A percentile compares a stretch with the other conserved stretches of the same genome.
Conservation (phyloP, 2,113 vertebrate species). For the Poecile atricapillus region DNA sequence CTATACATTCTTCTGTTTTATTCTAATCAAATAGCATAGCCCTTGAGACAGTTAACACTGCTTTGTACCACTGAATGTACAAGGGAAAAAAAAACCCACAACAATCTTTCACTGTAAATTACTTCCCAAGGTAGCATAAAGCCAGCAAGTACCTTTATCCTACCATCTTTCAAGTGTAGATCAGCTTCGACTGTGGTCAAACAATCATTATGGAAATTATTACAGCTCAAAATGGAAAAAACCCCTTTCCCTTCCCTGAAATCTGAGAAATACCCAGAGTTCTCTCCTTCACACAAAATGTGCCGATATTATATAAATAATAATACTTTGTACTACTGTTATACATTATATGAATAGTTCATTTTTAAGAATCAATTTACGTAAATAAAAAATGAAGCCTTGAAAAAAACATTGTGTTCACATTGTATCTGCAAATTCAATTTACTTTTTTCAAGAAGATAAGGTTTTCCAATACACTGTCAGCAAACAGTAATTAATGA, state of each 20-base stretch:
- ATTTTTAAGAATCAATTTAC: background rate
- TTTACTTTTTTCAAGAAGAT: slow-evolving; percentile 11
- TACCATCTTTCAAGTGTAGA: background rate
- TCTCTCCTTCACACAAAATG: background rate
- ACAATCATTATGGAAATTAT: background rate
- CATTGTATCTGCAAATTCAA: background rate
- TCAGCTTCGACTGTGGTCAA: background rate
- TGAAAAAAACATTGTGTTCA: background rate
- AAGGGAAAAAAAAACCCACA: background rate
- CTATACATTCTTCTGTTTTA: background rate
- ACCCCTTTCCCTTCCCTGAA: background rate
- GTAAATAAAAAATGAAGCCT: background rate
- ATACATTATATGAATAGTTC: background rate
- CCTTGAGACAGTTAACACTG: background rate
- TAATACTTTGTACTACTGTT: background rate
- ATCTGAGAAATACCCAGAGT: background rate
- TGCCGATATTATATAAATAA: background rate
- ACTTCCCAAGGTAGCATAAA: background rate
- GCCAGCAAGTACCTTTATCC: background rate
- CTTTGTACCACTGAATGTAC: background rate
- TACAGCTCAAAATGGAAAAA: background rate
- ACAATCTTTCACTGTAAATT: background rate
- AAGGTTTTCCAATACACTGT: background rate
- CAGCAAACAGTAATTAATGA: slow-evolving; percentile 18
- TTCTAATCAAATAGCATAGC: background rate